phyloP scores from a whole-genome alignment of 2,888 invertebrate species.

The Caenorhabditis afra region DNA sequence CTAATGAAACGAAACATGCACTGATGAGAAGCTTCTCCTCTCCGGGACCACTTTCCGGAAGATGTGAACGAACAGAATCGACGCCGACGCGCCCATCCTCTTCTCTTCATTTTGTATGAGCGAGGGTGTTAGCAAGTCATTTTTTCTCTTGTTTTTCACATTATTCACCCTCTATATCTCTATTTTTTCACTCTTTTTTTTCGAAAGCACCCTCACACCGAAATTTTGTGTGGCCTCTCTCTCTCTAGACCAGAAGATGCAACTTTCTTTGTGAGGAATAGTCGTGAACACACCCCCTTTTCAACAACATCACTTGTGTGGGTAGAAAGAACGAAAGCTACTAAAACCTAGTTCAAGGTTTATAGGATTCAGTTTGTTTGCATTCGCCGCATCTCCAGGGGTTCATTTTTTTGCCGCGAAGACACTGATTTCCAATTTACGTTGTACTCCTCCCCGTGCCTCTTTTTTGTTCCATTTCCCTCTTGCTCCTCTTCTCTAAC shows the following conservation, averaged over 20 bases:
- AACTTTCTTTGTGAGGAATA: constrained; percentile 16
- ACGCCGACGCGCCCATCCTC: not conserved
- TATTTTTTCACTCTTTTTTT: too few species aligned
- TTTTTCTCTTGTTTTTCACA: constrained; percentile 22
- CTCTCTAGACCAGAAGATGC: constrained; percentile 2
- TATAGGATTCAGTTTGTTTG: not conserved
- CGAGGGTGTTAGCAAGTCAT: constrained; percentile 23
- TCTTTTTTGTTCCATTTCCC: constrained; percentile 25
- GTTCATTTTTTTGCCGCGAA: not conserved
- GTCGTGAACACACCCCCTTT: constrained; percentile 1
- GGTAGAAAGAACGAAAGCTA: not conserved
- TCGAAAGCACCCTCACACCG: too few species aligned
- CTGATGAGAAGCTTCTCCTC: constrained; percentile 24
- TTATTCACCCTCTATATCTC: not conserved
- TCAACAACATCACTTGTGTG: not conserved
- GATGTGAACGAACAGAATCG: not conserved
- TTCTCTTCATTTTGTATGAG: constrained; percentile 11
- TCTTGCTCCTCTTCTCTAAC: constrained; percentile 36
- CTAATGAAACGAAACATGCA: constrained; percentile 53
- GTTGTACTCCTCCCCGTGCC: constrained; percentile 3
- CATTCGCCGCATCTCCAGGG: too few species aligned
- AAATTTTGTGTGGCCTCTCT: not conserved
- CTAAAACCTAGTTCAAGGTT: not conserved
- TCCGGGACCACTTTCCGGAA: constrained; percentile 15
- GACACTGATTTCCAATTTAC: constrained; percentile 31